Evolutionary conservation across 1,140 invertebrate species (phyloP), one percentile per base, ranked within the genome.

Genomic region (Agrilus planipennis): DNA sequence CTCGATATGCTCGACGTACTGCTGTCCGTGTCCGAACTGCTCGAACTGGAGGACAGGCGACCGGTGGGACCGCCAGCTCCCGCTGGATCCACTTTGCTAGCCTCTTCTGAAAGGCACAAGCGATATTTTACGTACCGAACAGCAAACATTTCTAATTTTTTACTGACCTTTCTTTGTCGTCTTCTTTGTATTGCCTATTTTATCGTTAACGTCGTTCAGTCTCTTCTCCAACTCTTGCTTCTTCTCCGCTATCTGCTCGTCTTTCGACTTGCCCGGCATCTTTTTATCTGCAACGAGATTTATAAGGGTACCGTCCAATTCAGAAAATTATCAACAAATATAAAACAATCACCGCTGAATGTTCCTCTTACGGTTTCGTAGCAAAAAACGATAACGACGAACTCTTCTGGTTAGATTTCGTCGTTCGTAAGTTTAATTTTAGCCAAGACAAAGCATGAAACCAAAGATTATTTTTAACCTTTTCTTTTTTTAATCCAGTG

Each of bases 201-300:
- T 88, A 37, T 85, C 85, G 46, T 84, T 84, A 20, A 95, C 89
- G 71, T 93, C 89, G 57, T 90, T 80, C 45, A 96, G 72, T 60
- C 90, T 75, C 61, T 91, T 91, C 61, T 96, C 90, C 47, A 96
- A 68, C 60, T 95, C 91, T 61, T 91, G 86, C 58, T 93, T 92
- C 66, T 93, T 96, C 58, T 95, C 90, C 19, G 82, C 81, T 65
- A 91, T 85, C 66, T 86, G 84, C 68, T 95, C 91, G 63, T 94
- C 89, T 72, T 92, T 94, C 48, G 88, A 84, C 71, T 93, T 93
- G 23, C 85, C 87, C 60, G 82, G 77, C 55, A 84, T 69, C 70
- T 89, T 88, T 71, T 89, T 88, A 73, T 87, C 84, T 89, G 67
- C 62, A 60, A 61, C 50, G 45, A 43, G 18, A 31, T n/a, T 5